These are phyloP conservation scores for Triplophysa tibetana DNA, from an alignment of 2,113 vertebrate species.

Conservation along the genomic window DNA sequence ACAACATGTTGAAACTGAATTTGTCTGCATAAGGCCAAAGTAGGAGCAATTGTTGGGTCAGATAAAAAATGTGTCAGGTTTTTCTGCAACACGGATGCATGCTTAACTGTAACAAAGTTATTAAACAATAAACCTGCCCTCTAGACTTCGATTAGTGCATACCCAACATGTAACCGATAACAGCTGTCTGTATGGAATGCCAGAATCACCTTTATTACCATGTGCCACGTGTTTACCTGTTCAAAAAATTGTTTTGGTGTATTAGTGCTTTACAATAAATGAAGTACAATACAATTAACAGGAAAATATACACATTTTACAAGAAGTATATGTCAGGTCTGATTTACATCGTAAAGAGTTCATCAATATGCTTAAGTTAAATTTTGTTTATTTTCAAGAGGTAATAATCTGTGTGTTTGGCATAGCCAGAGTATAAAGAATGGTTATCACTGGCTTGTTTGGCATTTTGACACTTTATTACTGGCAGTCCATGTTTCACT, in stretches of 20 bases:
- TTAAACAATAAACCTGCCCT: neutral
- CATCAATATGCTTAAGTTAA: too few relatives aligned
- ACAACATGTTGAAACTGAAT: conserved; percentile 25
- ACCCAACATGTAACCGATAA: neutral
- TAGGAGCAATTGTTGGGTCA: neutral
- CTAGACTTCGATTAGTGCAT: neutral
- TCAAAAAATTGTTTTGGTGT: too few relatives aligned
- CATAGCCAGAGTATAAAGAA: too few relatives aligned
- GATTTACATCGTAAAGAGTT: neutral
- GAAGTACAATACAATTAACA: too few relatives aligned
- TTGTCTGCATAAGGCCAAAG: conserved; percentile 16
- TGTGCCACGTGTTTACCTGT: too few relatives aligned
- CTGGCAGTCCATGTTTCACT: neutral
- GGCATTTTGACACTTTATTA: too few relatives aligned
- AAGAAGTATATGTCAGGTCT: neutral
- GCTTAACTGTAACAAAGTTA: neutral
- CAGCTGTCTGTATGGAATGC: neutral
- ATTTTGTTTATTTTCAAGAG: neutral
- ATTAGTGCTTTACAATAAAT: too few relatives aligned
- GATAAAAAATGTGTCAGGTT: neutral
- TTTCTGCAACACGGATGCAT: neutral
- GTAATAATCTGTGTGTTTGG: too few relatives aligned
- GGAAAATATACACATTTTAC: too few relatives aligned
- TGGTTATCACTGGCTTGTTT: too few relatives aligned
- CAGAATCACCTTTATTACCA: too few relatives aligned